Percentiles rank a stretch among this genome's conserved stretches.
Evolutionary conservation across 2,888 invertebrate genomes (phyloP).

Genomic region (Drosophila lutescens): DNA sequence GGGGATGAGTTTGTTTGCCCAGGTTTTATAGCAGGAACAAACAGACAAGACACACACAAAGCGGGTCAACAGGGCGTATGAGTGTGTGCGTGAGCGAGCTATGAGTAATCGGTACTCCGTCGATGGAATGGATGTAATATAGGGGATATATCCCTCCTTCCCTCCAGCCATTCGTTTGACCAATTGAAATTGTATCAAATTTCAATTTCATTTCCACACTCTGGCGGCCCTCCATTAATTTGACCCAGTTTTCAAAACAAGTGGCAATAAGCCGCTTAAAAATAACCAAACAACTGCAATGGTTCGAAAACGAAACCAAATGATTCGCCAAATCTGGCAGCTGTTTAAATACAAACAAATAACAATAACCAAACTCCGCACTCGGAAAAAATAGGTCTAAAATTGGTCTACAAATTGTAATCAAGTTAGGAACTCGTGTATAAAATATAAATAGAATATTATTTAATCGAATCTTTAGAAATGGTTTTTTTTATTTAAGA

Average conservation of each 20-base stretch:
- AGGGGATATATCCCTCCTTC: background rate
- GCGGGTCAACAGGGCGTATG: constrained; percentile 49
- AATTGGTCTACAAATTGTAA: background rate
- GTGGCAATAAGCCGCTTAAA: constrained; percentile 42
- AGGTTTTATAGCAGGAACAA: constrained; percentile 71
- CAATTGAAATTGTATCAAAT: constrained; percentile 64
- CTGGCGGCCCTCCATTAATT: constrained; percentile 58
- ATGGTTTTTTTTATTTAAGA: too few relatives aligned
- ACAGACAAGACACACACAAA: constrained; percentile 37
- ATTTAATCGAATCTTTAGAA: too few relatives aligned
- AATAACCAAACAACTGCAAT: constrained; percentile 25
- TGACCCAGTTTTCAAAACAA: constrained; percentile 52
- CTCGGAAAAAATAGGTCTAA: background rate
- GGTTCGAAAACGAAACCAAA: constrained; percentile 31
- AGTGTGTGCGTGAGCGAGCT: constrained; percentile 21
- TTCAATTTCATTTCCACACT: constrained; percentile 64
- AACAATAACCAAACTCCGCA: constrained; percentile 17
- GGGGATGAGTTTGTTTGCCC: constrained; percentile 57
- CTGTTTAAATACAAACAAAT: constrained; percentile 46
- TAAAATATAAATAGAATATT: background rate
- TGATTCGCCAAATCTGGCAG: constrained; percentile 50
- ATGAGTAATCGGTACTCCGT: constrained; percentile 35
- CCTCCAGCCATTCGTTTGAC: constrained; percentile 7
- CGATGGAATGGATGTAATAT: constrained; percentile 1
- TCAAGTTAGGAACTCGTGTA: background rate